A percentile compares a stretch with the other conserved stretches of the same genome.
These are phyloP conservation scores for Poecilia latipinna DNA, from an alignment of 2,113 vertebrate species.

Conservation along the genomic window DNA sequence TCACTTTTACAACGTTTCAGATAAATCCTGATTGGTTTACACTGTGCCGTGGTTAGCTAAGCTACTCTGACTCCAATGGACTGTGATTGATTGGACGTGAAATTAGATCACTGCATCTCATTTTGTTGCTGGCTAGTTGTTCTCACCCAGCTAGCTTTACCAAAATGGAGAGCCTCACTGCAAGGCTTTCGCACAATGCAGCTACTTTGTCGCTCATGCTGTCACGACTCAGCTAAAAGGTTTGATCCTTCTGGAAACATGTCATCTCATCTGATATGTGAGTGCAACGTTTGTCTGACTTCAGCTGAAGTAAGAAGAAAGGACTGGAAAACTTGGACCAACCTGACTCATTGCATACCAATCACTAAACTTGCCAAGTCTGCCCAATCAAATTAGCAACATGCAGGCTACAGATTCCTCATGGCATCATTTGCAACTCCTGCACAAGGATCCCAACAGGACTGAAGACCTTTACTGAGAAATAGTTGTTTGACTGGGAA, in stretches of 20 bases:
- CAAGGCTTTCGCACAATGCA: constrained; percentile 3
- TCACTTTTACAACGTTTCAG: constrained; percentile 1
- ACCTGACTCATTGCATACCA: neutral
- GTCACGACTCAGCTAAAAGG: neutral
- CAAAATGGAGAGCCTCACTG: neutral
- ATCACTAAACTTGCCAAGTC: neutral
- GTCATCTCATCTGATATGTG: neutral
- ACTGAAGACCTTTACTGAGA: neutral
- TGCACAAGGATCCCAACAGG: neutral
- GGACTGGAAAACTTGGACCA: neutral
- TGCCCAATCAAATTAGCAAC: neutral
- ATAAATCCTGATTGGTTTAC: constrained; percentile 7
- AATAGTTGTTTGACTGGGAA: neutral
- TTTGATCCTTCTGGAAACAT: constrained; percentile 12
- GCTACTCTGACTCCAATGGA: neutral
- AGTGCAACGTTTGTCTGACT: neutral
- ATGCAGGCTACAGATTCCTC: constrained; percentile 3
- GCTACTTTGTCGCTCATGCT: constrained; percentile 14
- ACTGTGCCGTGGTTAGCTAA: neutral
- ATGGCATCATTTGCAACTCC: neutral
- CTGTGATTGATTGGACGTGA: neutral
- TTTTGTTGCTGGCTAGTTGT: neutral
- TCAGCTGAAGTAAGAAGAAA: neutral
- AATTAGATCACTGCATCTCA: constrained; percentile 1
- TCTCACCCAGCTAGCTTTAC: neutral